phyloP scores from a whole-genome alignment of 2,113 vertebrate genomes.

The Thamnophis sirtalis region DNA sequence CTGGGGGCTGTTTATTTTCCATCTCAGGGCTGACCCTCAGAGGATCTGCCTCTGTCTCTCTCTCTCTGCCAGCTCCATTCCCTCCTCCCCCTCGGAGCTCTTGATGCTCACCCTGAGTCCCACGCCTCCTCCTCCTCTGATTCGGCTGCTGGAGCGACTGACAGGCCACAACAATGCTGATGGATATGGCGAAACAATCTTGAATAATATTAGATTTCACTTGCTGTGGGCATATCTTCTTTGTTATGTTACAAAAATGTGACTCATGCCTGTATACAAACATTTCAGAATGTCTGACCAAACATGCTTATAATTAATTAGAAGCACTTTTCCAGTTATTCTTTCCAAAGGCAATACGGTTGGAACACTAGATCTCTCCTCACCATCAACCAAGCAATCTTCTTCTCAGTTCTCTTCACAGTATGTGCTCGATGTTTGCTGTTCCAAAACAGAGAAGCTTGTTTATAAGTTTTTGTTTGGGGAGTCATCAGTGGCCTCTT shows the following conservation, averaged over 20 bases:
- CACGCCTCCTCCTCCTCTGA: no score
- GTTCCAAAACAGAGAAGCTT: neutral
- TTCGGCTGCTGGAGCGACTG: no score
- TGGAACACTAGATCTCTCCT: accelerated
- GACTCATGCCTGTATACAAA: neutral
- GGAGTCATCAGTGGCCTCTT: conserved; percentile 21
- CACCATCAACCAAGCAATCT: neutral
- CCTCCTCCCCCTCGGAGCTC: no score
- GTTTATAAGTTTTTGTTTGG: neutral
- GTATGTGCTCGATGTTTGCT: neutral
- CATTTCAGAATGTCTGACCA: neutral
- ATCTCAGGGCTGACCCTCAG: no score
- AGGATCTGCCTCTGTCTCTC: no score
- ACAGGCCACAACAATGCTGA: neutral
- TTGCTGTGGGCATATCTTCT: neutral
- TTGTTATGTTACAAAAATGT: neutral
- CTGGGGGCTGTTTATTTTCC: no score
- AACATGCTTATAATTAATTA: neutral
- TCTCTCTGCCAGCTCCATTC: no score
- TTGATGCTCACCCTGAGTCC: no score
- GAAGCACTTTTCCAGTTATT: neutral
- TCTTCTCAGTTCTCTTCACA: neutral
- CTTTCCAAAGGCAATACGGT: neutral
- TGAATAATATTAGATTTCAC: neutral
- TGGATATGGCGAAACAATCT: neutral